These are phyloP conservation scores for Sycophila sp. DNA, from an alignment of 1,140 invertebrate species.

Conservation along the genomic window DNA sequence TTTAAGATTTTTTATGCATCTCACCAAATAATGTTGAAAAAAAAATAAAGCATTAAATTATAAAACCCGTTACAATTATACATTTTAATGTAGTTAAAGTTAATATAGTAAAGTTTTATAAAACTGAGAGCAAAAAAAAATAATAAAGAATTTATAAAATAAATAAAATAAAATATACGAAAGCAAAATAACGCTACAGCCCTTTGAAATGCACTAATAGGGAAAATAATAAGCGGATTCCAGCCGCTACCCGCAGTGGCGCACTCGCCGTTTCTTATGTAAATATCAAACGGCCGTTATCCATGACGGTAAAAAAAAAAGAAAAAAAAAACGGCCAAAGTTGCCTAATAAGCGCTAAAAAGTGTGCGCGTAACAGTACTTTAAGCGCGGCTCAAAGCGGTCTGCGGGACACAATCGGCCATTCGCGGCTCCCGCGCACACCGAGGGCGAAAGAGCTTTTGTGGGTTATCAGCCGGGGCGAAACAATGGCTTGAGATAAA, in stretches of 20 bases:
- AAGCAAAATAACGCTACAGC: no score
- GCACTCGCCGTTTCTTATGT: conserved; percentile 15
- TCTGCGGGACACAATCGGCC: conserved; percentile 21
- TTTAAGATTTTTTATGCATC: no score
- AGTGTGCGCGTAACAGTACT: conserved; percentile 13
- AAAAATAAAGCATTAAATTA: no score
- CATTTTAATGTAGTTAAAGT: no score
- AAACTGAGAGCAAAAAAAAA: no score
- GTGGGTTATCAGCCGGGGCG: conserved; percentile 34
- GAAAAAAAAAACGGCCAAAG: background rate
- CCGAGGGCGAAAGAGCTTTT: conserved; percentile 7
- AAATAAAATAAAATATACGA: no score
- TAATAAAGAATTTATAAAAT: no score
- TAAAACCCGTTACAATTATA: no score
- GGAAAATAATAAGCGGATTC: background rate
- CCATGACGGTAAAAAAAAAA: background rate
- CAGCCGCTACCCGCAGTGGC: background rate
- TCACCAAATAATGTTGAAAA: no score
- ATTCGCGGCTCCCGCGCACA: background rate
- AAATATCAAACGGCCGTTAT: background rate
- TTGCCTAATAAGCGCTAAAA: conserved; percentile 15
- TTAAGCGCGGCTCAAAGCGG: background rate
- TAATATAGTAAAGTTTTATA: no score
- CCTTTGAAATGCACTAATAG: no score
- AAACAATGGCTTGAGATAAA: conserved; percentile 37